Conservation (phyloP, 2,113 vertebrate species). For the Chauna torquata region DNA sequence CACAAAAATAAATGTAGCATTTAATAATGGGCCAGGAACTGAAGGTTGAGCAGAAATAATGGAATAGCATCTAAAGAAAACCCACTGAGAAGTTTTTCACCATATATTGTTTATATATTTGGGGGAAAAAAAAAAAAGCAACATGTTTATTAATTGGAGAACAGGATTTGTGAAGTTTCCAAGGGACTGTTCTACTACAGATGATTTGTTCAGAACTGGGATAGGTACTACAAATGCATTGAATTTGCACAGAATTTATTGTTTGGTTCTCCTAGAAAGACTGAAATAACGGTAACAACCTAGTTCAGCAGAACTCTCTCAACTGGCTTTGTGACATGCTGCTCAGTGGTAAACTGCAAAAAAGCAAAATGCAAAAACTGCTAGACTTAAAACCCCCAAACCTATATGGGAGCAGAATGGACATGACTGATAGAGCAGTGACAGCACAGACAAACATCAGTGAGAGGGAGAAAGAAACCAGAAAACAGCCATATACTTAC, state of each 20-base stretch:
- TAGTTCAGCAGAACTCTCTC: slow-evolving; percentile 18
- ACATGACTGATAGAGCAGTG: slow-evolving; percentile 65
- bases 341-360: slow-evolving; percentile 32
- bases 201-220: background rate
- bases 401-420: slow-evolving; percentile 55
- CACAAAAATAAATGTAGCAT: slow-evolving; percentile 62
- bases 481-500: slow-evolving; percentile 69
- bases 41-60: slow-evolving; percentile 5
- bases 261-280: background rate
- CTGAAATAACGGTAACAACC: background rate
- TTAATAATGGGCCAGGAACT: background rate
- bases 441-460: slow-evolving; percentile 70
- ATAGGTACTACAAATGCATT: background rate
- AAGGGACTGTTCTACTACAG: background rate
- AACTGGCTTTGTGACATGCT: slow-evolving; percentile 12
- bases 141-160: background rate
- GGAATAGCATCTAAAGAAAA: background rate
- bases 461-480: slow-evolving; percentile 53
- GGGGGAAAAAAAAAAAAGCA: background rate
- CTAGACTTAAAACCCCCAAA: slow-evolving; percentile 48
- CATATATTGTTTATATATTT: background rate
- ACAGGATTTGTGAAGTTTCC: background rate
- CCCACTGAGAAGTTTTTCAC: background rate
- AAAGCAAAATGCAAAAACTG: slow-evolving; percentile 65
- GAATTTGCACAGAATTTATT: background rate